Percentiles rank a stretch among this genome's conserved stretches.
Evolutionary conservation across 2,888 invertebrate genomes (phyloP).

Genomic region (Spilosoma lubricipeda): DNA sequence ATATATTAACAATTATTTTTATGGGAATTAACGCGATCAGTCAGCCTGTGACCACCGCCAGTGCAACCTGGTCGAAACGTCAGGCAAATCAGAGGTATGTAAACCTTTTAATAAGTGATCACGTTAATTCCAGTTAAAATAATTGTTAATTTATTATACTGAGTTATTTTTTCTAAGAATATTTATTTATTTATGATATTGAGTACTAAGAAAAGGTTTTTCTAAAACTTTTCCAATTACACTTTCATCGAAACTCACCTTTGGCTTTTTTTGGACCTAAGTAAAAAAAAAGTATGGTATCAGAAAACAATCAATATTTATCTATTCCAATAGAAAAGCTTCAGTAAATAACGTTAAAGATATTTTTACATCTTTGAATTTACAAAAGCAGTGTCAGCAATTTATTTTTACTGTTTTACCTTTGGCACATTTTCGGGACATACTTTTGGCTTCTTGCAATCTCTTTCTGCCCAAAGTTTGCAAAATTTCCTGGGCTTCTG

Average conservation of each 20-base stretch:
- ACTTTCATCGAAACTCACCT: constrained; percentile 52
- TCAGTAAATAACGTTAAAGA: constrained; percentile 8
- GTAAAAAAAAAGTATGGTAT: constrained; percentile 27
- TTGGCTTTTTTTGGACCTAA: constrained; percentile 58
- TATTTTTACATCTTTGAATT: background rate
- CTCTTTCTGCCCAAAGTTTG: constrained; percentile 95
- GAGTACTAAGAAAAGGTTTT: constrained; percentile 15
- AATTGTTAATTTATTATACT: too few relatives aligned
- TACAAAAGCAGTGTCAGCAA: constrained; percentile 10
- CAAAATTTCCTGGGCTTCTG: constrained; percentile 97
- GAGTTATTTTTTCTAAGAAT: background rate
- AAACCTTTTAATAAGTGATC: too few relatives aligned
- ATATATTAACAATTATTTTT: too few relatives aligned
- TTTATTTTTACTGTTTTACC: constrained; percentile 41
- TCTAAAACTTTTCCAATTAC: constrained; percentile 15
- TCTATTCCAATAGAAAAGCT: constrained; percentile 12
- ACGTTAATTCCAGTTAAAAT: too few relatives aligned
- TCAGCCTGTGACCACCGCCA: too few relatives aligned
- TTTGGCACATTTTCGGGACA: constrained; percentile 75
- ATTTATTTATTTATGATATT: constrained; percentile 7
- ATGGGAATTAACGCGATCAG: too few relatives aligned
- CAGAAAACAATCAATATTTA: constrained; percentile 20
- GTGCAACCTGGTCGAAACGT: too few relatives aligned
- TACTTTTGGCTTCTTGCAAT: constrained; percentile 92
- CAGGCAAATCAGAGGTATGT: too few relatives aligned